phyloP scores from a whole-genome alignment of 2,113 vertebrate genomes.

The Callionymus lyra region DNA sequence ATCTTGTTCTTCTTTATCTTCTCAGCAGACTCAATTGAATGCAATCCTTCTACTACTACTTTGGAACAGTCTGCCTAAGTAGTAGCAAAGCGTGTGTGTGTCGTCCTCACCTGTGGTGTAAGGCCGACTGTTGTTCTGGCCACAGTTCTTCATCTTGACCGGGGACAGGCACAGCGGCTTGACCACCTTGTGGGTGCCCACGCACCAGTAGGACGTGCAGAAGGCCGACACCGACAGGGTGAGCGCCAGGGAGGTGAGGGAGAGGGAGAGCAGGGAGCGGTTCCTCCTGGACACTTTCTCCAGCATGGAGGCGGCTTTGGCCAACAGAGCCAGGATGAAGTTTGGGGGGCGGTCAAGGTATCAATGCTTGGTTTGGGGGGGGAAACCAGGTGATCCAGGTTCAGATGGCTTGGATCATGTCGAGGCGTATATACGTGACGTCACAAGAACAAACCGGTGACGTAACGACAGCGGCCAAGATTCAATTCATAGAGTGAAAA shows the following conservation, averaged over 20 bases:
- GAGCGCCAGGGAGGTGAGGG: conserved; percentile 75
- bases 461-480: neutral
- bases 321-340: neutral
- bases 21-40: too few species aligned
- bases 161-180: conserved; percentile 69
- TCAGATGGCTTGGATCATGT: neutral
- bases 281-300: conserved; percentile 58
- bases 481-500: neutral
- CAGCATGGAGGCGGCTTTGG: conserved; percentile 55
- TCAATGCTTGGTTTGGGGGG: neutral
- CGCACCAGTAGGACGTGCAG: conserved; percentile 72
- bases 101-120: conserved; percentile 65
- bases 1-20: too few species aligned
- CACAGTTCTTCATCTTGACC: conserved; percentile 66
- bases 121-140: conserved; percentile 62
- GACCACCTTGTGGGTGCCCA: conserved; percentile 70
- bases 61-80: too few species aligned
- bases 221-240: conserved; percentile 71
- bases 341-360: neutral
- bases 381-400: too few species aligned
- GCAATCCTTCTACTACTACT: too few species aligned
- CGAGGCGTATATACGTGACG: neutral
- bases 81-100: neutral
- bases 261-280: conserved; percentile 73
- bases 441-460: conserved; percentile 5